phyloP scores from a whole-genome alignment of 2,888 invertebrate genomes.

The Cryptus armator region DNA sequence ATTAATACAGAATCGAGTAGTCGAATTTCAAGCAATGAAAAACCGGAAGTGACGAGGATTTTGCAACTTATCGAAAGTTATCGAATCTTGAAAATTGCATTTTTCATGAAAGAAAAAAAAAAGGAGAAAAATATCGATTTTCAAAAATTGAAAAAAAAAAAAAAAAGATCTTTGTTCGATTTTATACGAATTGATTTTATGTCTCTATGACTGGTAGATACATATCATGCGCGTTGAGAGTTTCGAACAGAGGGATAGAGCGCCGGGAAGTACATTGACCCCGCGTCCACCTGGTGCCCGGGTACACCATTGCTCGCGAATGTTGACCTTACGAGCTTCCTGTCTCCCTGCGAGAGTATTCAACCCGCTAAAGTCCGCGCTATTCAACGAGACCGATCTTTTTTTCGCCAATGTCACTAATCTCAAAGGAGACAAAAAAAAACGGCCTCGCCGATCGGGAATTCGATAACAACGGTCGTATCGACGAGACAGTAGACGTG shows the following conservation, averaged over 20 bases:
- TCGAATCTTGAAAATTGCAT: neutral
- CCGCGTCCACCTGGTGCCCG: slow-evolving; percentile 52
- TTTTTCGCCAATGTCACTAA: neutral
- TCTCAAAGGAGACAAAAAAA: neutral
- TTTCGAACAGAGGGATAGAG: neutral
- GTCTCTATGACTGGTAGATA: slow-evolving; percentile 18
- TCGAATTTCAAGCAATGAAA: neutral
- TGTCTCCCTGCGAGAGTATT: slow-evolving; percentile 44
- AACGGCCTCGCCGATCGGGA: neutral
- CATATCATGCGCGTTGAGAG: slow-evolving; percentile 32
- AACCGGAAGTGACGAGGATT: neutral
- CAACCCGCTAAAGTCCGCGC: slow-evolving; percentile 32
- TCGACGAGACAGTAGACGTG: neutral
- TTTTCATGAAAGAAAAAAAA: neutral
- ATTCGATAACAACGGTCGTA: neutral
- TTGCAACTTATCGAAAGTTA: neutral
- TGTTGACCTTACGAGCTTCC: slow-evolving; percentile 76
- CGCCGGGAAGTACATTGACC: slow-evolving; percentile 59
- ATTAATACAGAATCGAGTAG: no score
- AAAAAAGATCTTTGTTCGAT: no score
- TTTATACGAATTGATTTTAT: no score
- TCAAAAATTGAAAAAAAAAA: neutral
- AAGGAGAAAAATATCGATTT: neutral
- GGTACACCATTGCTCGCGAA: slow-evolving; percentile 70
- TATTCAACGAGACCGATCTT: slow-evolving; percentile 15